Base-by-base conservation (phyloP, 2,888 invertebrate genomes). In the Ennomos fuscantarius region DNA sequence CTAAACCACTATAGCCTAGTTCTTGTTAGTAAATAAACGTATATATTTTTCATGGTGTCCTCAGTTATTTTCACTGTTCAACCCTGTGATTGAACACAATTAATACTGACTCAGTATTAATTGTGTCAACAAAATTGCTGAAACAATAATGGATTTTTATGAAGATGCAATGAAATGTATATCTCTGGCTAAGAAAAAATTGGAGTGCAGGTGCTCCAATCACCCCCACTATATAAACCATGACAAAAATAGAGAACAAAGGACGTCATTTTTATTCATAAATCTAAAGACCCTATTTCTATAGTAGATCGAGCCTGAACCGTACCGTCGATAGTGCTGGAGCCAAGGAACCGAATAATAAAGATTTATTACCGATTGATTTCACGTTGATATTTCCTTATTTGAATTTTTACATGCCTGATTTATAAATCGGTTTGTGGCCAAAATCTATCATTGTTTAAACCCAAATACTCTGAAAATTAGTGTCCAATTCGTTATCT, bases 291-390 rank as follows among this genome's bases (percentile, higher is more conserved):
- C 44, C 58, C 48, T 44, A 53, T 58, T 48, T 53, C 53, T 58
- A 37, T 37, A 41, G 36, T 32, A 12, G 36, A 45, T 48, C 48
- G 48, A 53, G 48, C 35, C 53, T 45, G 36, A 49, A 36, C 40
- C 48, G 48, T 57, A 57, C 52, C 60, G 53, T 46, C 41, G 54
- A 58, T 62, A 61, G 58, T 61, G 52, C 62, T 55, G 33, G 51
- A 62, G 55, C 62, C 64, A 64, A 55, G 52, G 56, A 62, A 49
- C 62, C 61, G 64, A 59, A 52, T 64, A 66, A 64, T 64, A 64
- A 51, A 62, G 62, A 64, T 64, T 64, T 66, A 66, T 61, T 40
- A 57, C 53, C 60, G 47, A 65, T 65, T 55, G 62, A 63, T 63
- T 57, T 50, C 48, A 48, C 54, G 35, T 50, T 56, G 52, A 62